These are phyloP conservation scores for Macaca nemestrina DNA, from an alignment of 2,113 vertebrate species.

Conservation along the genomic window DNA sequence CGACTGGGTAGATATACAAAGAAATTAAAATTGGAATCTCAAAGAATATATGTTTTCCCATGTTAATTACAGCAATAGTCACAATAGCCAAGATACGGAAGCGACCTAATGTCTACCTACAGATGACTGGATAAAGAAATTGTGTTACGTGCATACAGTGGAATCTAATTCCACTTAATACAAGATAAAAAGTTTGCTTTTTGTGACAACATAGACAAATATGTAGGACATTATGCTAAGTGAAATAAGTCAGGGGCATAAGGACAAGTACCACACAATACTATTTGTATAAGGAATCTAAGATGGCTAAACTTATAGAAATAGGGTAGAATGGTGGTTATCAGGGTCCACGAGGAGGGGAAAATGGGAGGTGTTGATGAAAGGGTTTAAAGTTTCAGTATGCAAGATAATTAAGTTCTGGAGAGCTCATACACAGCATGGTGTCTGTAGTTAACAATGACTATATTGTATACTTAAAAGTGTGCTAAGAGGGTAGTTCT, in stretches of 20 bases:
- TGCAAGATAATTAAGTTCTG: background rate
- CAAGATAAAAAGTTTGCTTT: background rate
- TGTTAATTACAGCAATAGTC: background rate
- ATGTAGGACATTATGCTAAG: background rate
- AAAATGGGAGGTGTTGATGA: background rate
- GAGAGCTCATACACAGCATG: background rate
- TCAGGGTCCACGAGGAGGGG: accelerated
- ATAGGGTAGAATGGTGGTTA: background rate
- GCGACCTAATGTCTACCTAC: background rate
- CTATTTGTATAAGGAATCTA: background rate
- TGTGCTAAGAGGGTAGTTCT: background rate
- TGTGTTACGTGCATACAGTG: background rate
- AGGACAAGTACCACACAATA: background rate
- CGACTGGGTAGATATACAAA: background rate
- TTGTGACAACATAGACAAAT: background rate
- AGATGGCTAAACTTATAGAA: background rate
- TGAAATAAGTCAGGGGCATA: background rate
- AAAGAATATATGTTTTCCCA: background rate
- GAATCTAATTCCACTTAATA: background rate
- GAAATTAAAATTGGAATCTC: background rate
- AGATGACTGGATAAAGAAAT: background rate
- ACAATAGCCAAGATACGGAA: background rate
- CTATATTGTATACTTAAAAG: background rate
- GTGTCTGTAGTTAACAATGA: background rate
- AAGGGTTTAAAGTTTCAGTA: background rate